Conservation (phyloP, 2,797 vertebrate genomes). For the Yasuhikotakia modesta region DNA sequence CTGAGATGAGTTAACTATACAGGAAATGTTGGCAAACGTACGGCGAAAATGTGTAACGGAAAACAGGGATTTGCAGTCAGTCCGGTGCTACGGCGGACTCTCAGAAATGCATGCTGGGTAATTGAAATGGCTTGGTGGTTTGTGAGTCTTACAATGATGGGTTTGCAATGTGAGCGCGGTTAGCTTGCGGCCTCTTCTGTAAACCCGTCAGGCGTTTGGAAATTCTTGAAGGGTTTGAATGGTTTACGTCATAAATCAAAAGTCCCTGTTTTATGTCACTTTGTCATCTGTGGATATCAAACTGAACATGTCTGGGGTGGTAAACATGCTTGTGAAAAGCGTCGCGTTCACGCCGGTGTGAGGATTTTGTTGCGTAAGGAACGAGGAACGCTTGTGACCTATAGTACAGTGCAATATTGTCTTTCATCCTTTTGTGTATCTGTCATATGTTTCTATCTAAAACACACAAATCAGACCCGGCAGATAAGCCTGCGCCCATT, state of each 20-base stretch:
- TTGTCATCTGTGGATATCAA: background rate
- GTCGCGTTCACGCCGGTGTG: background rate
- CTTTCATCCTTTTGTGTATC: background rate
- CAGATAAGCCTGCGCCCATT: conserved; percentile 6
- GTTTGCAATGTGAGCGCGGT: too few species aligned
- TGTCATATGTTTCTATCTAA: conserved; percentile 34
- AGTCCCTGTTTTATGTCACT: background rate
- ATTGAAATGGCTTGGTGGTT: too few species aligned
- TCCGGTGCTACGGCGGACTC: too few species aligned
- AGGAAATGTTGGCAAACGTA: conserved; percentile 49
- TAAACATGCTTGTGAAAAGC: background rate
- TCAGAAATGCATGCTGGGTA: too few species aligned
- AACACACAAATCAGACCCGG: conserved; percentile 23
- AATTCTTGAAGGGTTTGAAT: conserved; percentile 21
- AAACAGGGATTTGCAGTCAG: conserved; percentile 65
- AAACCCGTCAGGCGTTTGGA: too few species aligned
- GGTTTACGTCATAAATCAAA: background rate
- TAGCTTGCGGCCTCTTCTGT: too few species aligned
- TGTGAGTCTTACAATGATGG: too few species aligned
- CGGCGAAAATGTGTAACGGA: conserved; percentile 74
- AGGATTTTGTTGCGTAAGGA: conserved; percentile 2
- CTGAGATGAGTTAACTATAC: too few species aligned
- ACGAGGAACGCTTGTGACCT: conserved; percentile 1
- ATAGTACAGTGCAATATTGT: background rate
- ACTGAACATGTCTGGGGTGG: background rate